These are phyloP conservation scores for Mus caroli DNA, from an alignment of 2,797 vertebrate species.

Conservation along the genomic window DNA sequence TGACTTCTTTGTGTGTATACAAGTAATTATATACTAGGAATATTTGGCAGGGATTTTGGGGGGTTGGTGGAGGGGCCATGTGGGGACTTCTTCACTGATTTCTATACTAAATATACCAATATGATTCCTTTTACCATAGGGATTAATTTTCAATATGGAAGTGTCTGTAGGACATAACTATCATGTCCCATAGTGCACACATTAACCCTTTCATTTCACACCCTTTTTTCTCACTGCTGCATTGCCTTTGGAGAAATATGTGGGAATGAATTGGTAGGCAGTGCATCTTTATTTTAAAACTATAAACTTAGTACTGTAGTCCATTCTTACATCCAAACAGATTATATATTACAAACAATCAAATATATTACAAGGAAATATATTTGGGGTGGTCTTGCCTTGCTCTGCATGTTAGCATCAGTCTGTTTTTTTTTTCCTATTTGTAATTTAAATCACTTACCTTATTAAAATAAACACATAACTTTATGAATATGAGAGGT, in stretches of 20 bases:
- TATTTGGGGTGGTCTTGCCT: neutral
- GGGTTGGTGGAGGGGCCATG: too few species aligned
- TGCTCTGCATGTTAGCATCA: neutral
- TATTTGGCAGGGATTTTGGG: too few species aligned
- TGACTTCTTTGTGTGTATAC: neutral
- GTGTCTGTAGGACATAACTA: neutral
- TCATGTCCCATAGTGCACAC: too few species aligned
- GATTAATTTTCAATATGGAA: neutral
- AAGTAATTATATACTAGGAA: neutral
- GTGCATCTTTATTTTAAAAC: fast-evolving
- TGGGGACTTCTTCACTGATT: neutral
- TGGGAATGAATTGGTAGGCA: neutral
- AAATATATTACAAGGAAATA: neutral
- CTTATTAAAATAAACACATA: neutral
- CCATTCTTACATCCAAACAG: neutral
- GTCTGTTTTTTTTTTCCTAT: neutral
- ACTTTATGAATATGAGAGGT: neutral
- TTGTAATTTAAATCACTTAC: neutral
- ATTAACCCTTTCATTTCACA: neutral
- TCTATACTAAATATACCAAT: too few species aligned
- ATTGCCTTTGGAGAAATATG: neutral
- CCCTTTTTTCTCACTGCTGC: neutral
- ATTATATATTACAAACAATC: too few species aligned
- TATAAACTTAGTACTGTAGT: neutral
- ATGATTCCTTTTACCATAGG: neutral